Base-by-base conservation (phyloP, 2,888 invertebrate species). In the Trichopoda pennipes region DNA sequence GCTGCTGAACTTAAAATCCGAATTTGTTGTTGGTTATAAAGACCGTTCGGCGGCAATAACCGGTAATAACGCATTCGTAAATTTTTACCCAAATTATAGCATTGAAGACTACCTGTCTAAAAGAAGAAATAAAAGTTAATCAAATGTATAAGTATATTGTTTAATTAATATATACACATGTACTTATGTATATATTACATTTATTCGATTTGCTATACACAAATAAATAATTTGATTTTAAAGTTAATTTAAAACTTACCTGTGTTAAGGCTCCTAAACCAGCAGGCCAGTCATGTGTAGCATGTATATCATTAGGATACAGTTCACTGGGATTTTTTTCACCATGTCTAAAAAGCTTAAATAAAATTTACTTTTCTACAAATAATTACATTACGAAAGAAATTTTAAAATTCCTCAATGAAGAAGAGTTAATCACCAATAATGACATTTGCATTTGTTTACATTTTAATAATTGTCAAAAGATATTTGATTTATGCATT, bases 291-390 rank as follows among this genome's bases (percentile, higher is more conserved):
- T 93, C 92, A 86, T 94, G 93, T 83, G 94, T 92, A 80, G 93
- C 93, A 88, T 96, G 93, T 1, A 96, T 96, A 91, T 98, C 97
- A 87, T 94, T 96, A 16, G 95, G 94, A 89, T 96, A 98, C 2
- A 94, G 93, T 28, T 91, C 90, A 6, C 94, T 93, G 1, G 98
- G 98, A 76, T 95, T 89, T 84, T 89, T 90, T 83, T 91, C 90
- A 42, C 91, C 91, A 85, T 91, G 91, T 35, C 91, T 88, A 78
- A 91, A 91, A 82, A 91, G 87, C 91, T 91, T 83, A 73, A 83
- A 80, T 42, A 55, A 74, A 68, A 68, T 72, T 28, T 47, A 61
- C 6, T 47, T 63, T 47, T 55, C 32, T 70, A 12, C 14, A n/a
- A 12, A 9, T n/a, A 38, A 32, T 9, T 32, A 55, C 19, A 53